Percentiles rank a stretch among this genome's conserved stretches.
phyloP scores from a whole-genome alignment of 2,888 invertebrate species.

The Strigamia maritima region DNA sequence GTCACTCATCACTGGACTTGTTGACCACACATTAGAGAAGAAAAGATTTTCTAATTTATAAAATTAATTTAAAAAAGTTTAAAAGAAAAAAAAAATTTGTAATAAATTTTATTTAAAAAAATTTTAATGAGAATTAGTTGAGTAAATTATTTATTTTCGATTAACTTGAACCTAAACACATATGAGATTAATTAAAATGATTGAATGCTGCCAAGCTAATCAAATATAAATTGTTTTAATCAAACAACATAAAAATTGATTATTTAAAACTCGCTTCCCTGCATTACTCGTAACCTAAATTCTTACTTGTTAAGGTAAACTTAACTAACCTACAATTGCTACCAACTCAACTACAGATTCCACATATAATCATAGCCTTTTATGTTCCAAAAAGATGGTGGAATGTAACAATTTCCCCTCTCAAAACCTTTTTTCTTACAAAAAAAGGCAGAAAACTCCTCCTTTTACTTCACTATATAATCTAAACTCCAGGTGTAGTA shows the following conservation, averaged over 20 bases:
- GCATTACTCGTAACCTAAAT: not conserved
- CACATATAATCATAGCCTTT: slow-evolving; percentile 7
- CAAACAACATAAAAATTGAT: too few relatives aligned
- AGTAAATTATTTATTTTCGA: too few relatives aligned
- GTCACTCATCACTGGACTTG: slow-evolving; percentile 15
- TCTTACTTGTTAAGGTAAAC: not conserved
- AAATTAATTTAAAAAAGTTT: not conserved
- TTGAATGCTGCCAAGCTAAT: too few relatives aligned
- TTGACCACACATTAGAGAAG: slow-evolving; percentile 2
- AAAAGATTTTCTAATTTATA: not conserved
- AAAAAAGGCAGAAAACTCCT: not conserved
- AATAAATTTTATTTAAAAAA: not conserved
- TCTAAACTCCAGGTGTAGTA: not conserved
- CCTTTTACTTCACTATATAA: not conserved
- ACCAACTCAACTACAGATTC: not conserved
- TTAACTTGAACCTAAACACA: too few relatives aligned
- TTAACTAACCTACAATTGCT: not conserved
- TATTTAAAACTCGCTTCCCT: not conserved
- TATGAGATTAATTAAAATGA: too few relatives aligned
- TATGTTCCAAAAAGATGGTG: not conserved
- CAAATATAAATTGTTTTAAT: too few relatives aligned
- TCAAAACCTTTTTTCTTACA: not conserved
- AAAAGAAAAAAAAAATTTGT: not conserved
- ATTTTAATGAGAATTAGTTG: too few relatives aligned
- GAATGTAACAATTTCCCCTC: slow-evolving; percentile 15